Evolutionary conservation across 2,888 invertebrate genomes (phyloP).

Genomic region (Smittia sp.): DNA sequence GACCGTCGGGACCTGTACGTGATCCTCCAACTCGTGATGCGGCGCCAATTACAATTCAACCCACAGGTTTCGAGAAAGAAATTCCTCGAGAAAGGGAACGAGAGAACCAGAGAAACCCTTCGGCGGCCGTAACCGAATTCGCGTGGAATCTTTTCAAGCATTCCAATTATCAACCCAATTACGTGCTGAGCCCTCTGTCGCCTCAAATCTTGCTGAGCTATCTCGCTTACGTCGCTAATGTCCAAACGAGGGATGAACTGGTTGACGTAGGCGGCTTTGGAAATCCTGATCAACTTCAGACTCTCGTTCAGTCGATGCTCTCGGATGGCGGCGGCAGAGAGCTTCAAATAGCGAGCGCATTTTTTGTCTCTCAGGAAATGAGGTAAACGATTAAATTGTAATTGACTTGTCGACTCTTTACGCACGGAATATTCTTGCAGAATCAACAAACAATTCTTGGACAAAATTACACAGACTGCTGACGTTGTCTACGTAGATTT

Average conservation of each 20-base stretch:
- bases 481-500: not conserved
- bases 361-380: constrained; percentile 10
- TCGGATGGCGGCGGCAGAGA: not conserved
- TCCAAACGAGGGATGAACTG: constrained; percentile 21
- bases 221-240: not conserved
- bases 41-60: not conserved
- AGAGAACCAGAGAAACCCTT: not conserved
- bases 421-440: not conserved
- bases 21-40: not conserved
- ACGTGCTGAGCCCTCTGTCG: constrained; percentile 16
- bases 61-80: not conserved
- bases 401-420: not conserved
- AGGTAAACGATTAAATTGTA: not conserved
- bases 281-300: not conserved
- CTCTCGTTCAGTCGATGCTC: not conserved
- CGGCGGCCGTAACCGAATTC: not conserved
- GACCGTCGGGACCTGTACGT: not conserved
- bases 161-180: not conserved
- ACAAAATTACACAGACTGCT: not conserved
- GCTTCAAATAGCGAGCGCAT: constrained; percentile 31
- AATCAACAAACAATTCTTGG: not conserved
- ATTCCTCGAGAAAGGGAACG: not conserved
- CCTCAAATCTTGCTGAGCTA: constrained; percentile 36
- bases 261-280: not conserved
- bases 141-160: constrained; percentile 22